These are phyloP conservation scores for Eilema depressum DNA, from an alignment of 2,888 invertebrate genomes.

Conservation along the genomic window DNA sequence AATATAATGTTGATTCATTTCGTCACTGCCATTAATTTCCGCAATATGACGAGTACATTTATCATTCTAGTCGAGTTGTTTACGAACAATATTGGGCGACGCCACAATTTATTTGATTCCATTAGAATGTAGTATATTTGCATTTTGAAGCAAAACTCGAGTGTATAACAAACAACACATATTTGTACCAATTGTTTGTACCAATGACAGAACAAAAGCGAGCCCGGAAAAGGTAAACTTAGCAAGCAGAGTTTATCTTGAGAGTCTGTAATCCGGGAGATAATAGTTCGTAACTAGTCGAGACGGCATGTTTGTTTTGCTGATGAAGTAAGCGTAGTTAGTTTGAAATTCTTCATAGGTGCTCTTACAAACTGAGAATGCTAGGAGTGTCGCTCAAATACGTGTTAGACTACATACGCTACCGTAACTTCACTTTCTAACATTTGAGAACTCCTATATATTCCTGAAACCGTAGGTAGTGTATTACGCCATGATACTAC, in stretches of 20 bases:
- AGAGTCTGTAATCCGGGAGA: slow-evolving; percentile 72
- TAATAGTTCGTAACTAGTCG: slow-evolving; percentile 78
- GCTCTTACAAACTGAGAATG: slow-evolving; percentile 58
- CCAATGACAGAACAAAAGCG: slow-evolving; percentile 55
- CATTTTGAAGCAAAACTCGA: slow-evolving; percentile 22
- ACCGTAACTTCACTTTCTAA: slow-evolving; percentile 26
- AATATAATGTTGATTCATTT: slow-evolving; percentile 5
- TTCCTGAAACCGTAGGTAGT: too few relatives aligned
- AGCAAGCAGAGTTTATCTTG: slow-evolving; percentile 65
- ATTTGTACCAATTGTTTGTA: slow-evolving; percentile 40
- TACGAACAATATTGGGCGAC: slow-evolving; percentile 5
- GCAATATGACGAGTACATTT: neutral
- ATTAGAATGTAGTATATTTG: neutral
- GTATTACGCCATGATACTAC: too few relatives aligned
- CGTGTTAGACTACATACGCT: slow-evolving; percentile 32
- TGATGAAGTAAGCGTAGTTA: slow-evolving; percentile 74
- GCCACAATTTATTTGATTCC: slow-evolving; percentile 14
- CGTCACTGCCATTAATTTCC: slow-evolving; percentile 2
- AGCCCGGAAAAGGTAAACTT: slow-evolving; percentile 56
- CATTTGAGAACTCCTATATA: slow-evolving; percentile 15
- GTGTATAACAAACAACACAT: slow-evolving; percentile 22
- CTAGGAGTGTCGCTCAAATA: slow-evolving; percentile 54
- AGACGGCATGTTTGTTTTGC: slow-evolving; percentile 75
- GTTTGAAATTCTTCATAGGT: slow-evolving; percentile 72
- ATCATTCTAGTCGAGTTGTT: slow-evolving; percentile 4